These are phyloP conservation scores for Pelmatolapia mariae DNA, from an alignment of 2,113 vertebrate genomes.

Conservation along the genomic window DNA sequence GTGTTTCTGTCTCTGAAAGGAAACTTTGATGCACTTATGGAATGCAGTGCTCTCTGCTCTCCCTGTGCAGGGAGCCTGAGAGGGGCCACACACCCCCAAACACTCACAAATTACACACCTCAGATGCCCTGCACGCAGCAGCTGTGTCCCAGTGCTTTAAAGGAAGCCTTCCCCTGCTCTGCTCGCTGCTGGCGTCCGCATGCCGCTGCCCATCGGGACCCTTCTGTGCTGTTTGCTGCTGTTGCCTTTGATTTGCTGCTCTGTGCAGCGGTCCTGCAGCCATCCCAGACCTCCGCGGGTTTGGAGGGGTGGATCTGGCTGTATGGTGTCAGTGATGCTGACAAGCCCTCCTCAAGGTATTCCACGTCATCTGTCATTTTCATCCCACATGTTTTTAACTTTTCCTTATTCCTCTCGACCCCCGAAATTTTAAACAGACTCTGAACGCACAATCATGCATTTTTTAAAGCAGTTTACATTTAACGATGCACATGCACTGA, in stretches of 20 bases:
- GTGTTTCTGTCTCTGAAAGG: conserved; percentile 34
- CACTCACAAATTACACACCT: conserved; percentile 12
- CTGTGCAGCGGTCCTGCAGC: conserved; percentile 9
- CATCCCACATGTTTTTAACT: background rate
- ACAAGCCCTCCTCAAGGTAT: conserved; percentile 57
- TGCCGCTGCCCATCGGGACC: background rate
- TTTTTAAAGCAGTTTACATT: background rate
- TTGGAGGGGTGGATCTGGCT: background rate
- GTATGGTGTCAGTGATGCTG: background rate
- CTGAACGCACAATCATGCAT: background rate
- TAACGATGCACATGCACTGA: background rate
- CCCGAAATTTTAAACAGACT: background rate
- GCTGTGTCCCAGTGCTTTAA: conserved; percentile 41
- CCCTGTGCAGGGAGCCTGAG: conserved; percentile 42
- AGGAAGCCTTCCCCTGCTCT: background rate
- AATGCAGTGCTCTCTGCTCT: conserved; percentile 3
- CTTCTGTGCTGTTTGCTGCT: conserved; percentile 3
- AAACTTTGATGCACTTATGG: conserved; percentile 66
- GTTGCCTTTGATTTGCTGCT: conserved; percentile 58
- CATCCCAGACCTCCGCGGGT: conserved; percentile 10
- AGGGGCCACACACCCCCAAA: conserved; percentile 13
- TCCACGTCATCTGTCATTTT: conserved; percentile 39
- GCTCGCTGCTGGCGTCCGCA: background rate
- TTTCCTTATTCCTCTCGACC: background rate
- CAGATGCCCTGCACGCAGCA: conserved; percentile 24